These are phyloP conservation scores for Strongylocentrotus purpuratus DNA, from an alignment of 35 echinoderm and acorn worm genomes.

Conservation along the genomic window DNA sequence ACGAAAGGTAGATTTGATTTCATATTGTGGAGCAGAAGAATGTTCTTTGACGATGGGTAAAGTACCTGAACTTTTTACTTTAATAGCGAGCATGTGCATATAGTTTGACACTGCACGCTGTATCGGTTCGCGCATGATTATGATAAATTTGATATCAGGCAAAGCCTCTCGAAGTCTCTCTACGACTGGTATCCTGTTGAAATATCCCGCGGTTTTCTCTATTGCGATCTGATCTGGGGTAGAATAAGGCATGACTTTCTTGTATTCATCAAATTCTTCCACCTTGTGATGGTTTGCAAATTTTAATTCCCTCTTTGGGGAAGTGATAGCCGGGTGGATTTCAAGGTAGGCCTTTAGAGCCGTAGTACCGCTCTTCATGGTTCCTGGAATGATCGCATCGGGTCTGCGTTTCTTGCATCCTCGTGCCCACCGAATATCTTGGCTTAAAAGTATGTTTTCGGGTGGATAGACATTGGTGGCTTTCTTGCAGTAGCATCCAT, in stretches of 20 bases:
- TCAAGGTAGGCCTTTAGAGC: constrained; percentile 62
- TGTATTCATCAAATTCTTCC: not conserved
- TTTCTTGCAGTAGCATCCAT: not conserved
- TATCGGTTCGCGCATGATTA: constrained; percentile 29
- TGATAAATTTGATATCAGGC: constrained; percentile 32
- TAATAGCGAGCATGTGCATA: not conserved
- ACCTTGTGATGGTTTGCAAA: not conserved
- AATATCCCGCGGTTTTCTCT: constrained; percentile 29
- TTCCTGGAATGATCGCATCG: constrained; percentile 61
- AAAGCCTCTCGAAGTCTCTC: not conserved
- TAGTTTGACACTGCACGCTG: constrained; percentile 46
- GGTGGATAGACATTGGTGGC: not conserved
- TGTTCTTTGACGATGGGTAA: too few relatives aligned
- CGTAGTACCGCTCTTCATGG: constrained; percentile 69
- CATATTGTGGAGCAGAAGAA: constrained; percentile 35
- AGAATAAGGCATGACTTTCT: constrained; percentile 27
- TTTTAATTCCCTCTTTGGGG: constrained; percentile 51
- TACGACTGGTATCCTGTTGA: not conserved
- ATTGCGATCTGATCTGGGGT: not conserved
- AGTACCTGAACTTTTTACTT: not conserved
- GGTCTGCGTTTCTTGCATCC: constrained; percentile 59
- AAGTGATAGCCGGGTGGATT: constrained; percentile 58
- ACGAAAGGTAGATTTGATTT: constrained; percentile 56
- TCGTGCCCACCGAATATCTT: not conserved
- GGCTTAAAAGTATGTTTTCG: not conserved